phyloP scores from a whole-genome alignment of 2,797 vertebrate genomes.

The Ctenopoma multispine region DNA sequence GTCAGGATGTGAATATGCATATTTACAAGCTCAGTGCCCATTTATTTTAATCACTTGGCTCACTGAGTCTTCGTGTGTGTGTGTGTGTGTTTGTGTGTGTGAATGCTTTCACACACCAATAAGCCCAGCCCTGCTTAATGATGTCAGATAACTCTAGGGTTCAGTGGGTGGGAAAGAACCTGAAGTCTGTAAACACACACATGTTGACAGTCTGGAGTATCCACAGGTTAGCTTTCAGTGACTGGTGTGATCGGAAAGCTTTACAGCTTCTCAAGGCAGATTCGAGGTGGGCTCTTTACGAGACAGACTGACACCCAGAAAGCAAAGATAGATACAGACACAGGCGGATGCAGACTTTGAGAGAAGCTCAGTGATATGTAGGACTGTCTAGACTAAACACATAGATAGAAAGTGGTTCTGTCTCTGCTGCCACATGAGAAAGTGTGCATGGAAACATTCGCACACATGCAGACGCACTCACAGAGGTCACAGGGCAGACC shows the following conservation, averaged over 20 bases:
- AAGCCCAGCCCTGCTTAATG: conserved; percentile 32
- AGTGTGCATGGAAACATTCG: conserved; percentile 48
- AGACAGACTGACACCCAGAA: conserved; percentile 42
- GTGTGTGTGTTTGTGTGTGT: conserved; percentile 35
- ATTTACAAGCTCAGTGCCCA: conserved; percentile 25
- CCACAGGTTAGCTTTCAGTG: conserved; percentile 1
- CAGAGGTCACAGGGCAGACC: conserved; percentile 54
- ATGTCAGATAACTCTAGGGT: conserved; percentile 51
- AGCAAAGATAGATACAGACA: conserved; percentile 44
- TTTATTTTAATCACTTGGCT: conserved; percentile 20
- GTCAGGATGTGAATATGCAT: conserved; percentile 14
- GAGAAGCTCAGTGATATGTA: conserved; percentile 35
- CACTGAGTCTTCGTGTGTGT: conserved; percentile 20
- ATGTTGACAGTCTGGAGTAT: conserved; percentile 41
- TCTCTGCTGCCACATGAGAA: conserved; percentile 53
- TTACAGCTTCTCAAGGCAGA: conserved; percentile 52
- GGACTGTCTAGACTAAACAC: conserved; percentile 68
- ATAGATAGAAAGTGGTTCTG: conserved; percentile 40
- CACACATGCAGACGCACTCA: conserved; percentile 21
- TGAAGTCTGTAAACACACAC: conserved; percentile 66
- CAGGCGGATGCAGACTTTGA: conserved; percentile 13
- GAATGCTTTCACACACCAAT: conserved; percentile 44
- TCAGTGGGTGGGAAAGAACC: conserved; percentile 69
- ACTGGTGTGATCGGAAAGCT: conserved; percentile 31
- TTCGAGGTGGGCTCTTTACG: conserved; percentile 53